Percentiles rank a stretch among this genome's conserved stretches.
Conservation (phyloP, 2,113 vertebrate species). For the Osmerus mordax region DNA sequence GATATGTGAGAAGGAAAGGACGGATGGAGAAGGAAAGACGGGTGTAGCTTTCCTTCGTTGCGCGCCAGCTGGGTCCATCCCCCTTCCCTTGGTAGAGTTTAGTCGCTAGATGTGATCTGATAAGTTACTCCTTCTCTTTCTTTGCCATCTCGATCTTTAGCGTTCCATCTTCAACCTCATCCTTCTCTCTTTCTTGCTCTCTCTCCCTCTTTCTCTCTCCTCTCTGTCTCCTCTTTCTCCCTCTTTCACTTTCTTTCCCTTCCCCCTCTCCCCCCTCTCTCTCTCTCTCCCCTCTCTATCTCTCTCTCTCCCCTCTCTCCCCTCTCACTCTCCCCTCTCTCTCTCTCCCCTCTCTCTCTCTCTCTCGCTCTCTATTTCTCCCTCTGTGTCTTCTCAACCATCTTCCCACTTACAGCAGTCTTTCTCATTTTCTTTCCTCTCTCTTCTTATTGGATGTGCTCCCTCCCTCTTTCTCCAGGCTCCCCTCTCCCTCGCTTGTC, state of each 20-base stretch:
- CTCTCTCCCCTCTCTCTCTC: background rate
- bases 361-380: background rate
- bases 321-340: slow-evolving; percentile 19
- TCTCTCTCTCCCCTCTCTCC: background rate
- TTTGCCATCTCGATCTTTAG: background rate
- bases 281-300: background rate
- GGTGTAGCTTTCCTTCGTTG: slow-evolving; percentile 45
- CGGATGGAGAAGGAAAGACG: slow-evolving; percentile 54
- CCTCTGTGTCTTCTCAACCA: background rate
- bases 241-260: background rate
- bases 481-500: slow-evolving; percentile 74
- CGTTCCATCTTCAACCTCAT: background rate
- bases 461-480: slow-evolving; percentile 63
- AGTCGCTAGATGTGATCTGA: slow-evolving; percentile 29
- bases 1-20: slow-evolving; percentile 42
- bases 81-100: slow-evolving; percentile 23
- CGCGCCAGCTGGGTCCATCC: slow-evolving; percentile 35
- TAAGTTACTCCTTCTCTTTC: slow-evolving; percentile 29
- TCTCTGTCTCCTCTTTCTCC: background rate
- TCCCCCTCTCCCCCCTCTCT: background rate
- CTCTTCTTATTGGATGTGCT: slow-evolving; percentile 54
- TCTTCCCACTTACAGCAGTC: background rate
- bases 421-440: slow-evolving; percentile 22
- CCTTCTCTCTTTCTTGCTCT: background rate
- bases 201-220: background rate